A percentile compares a stretch with the other conserved stretches of the same genome.
phyloP scores from a whole-genome alignment of 2,113 vertebrate genomes.

The Pedionomus torquatus region DNA sequence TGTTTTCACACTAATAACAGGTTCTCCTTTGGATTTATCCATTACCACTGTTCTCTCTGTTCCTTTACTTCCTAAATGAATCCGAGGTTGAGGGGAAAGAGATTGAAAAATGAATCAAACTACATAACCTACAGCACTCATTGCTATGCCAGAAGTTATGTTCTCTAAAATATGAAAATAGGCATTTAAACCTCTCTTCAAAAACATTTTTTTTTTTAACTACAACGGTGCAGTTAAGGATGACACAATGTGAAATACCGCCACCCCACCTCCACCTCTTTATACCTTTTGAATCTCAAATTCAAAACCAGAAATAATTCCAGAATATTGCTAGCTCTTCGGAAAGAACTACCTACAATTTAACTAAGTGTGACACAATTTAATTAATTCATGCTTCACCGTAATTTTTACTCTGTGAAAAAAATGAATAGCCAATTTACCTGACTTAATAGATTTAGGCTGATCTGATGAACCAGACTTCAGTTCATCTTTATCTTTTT shows the following conservation, averaged over 20 bases:
- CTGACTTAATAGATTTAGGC: slow-evolving; percentile 73
- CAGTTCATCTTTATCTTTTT: slow-evolving; percentile 76
- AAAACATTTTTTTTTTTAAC: background rate
- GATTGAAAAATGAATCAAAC: background rate
- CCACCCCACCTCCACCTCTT: background rate
- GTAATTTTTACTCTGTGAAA: background rate
- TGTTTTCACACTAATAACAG: slow-evolving; percentile 95
- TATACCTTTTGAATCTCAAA: background rate
- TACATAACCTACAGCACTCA: background rate
- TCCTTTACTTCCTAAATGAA: slow-evolving; percentile 77
- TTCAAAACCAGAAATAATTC: background rate
- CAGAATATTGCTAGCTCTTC: background rate
- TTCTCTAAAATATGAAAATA: background rate
- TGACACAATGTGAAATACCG: background rate
- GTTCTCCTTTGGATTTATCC: slow-evolving; percentile 98
- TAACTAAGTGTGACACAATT: too few species aligned
- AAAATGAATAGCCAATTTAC: slow-evolving; percentile 30
- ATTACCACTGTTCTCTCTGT: slow-evolving; percentile 95
- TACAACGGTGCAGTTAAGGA: background rate
- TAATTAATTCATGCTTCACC: background rate
- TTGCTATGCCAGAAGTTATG: background rate
- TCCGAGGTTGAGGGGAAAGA: background rate
- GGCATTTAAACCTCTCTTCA: background rate
- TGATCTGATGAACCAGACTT: slow-evolving; percentile 74
- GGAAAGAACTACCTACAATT: background rate